Evolutionary conservation across 37 sponge, comb jelly and placozoan genomes (phyloP).

Genomic region (Mnemiopsis leidyi): DNA sequence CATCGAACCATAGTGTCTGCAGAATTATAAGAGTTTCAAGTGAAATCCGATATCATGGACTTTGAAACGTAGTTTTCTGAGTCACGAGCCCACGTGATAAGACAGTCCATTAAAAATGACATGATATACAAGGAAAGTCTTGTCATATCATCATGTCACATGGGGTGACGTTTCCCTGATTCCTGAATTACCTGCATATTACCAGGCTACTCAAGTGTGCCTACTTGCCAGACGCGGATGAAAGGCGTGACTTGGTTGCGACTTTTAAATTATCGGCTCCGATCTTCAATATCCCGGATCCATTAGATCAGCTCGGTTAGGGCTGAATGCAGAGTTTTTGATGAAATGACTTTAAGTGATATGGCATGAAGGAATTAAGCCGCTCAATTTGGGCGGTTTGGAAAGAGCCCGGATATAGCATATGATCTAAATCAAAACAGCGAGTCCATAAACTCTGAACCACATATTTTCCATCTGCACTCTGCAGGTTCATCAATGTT

Average conservation of each 20-base stretch:
- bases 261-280: neutral
- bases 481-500: neutral
- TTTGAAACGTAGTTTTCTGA: neutral
- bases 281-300: neutral
- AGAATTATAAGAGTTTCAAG: neutral
- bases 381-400: neutral
- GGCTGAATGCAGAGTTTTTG: neutral
- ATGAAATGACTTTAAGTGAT: neutral
- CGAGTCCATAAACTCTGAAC: neutral
- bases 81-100: neutral
- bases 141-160: neutral
- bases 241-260: neutral
- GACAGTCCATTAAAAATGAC: neutral
- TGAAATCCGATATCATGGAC: neutral
- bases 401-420: neutral
- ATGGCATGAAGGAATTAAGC: neutral
- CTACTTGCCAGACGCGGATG: neutral
- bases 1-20: neutral
- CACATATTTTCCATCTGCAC: neutral
- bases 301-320: neutral
- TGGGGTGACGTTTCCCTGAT: no score
- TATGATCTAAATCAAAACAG: neutral
- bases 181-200: neutral
- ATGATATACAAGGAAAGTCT: neutral
- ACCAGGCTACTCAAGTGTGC: neutral